Evolutionary conservation across 2,888 invertebrate species (phyloP), one percentile per base, ranked within the genome.

Genomic region (Hypolimnas misippus): DNA sequence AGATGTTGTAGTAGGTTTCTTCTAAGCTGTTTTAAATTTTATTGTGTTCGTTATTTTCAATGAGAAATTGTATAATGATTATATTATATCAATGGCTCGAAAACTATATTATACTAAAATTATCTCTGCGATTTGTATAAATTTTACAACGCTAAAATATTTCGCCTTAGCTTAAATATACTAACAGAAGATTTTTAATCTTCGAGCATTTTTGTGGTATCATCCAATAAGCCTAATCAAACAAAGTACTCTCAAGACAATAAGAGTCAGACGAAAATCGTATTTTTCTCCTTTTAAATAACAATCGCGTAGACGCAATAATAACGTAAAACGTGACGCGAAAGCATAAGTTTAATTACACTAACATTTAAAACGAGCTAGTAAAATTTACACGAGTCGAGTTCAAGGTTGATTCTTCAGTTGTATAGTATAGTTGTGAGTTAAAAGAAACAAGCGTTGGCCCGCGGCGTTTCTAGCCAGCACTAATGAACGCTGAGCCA

Each of bases 401-500:
- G 83, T 86, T 87, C 86, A 87, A 86, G 87, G 86, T 71, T 78
- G 61, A 17, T 17, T 42, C 7, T 17, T 42, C 16, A 17, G 17
- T 42, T 42, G 3, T 55, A 35, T 35, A 59, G 33, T 42, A 53
- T 40, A 35, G 14, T 6, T 33, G 33, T 25, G 75, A 75, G 63
- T 72, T 17, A 73, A 63, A 70, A 78, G 79, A 56, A 59, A 19
- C 7, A 0, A 75, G 80, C 78, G 78, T 16, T 25, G n/a, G 57
- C 61, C 57, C 46, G 51, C 51, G 54, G 63, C 60, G 8, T 31
- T 21, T 59, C 63, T 64, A 61, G 60, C 63, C 57, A 62, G 51
- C 16, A 14, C 52, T 61, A 64, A 66, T 64, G 61, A 64, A 63
- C 51, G 50, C 38, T 44, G 25, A 21, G 4, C 40, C 44, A 21